Percentiles rank a stretch among this genome's conserved stretches.
phyloP scores from a whole-genome alignment of 2,888 invertebrate genomes.

The Sclerodermus sp. region DNA sequence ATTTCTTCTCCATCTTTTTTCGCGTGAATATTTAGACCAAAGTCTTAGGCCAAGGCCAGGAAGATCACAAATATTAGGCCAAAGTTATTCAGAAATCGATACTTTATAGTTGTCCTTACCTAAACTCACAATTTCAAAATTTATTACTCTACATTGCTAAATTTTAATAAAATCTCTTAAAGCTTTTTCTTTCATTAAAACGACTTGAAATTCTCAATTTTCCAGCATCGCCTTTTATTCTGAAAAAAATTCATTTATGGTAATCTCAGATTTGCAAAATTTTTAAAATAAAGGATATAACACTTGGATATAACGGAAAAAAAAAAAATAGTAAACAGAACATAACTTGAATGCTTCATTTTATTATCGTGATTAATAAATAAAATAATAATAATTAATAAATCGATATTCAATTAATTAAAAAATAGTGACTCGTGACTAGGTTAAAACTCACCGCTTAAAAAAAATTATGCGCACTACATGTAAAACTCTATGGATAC shows the following conservation, averaged over 20 bases:
- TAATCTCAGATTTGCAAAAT: too few species aligned
- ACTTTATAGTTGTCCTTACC: too few species aligned
- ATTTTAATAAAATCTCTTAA: background rate
- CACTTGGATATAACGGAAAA: too few species aligned
- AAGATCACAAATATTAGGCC: too few species aligned
- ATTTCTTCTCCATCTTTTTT: too few species aligned
- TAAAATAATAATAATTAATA: conserved; percentile 54
- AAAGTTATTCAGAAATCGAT: too few species aligned
- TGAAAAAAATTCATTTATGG: background rate
- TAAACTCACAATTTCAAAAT: too few species aligned
- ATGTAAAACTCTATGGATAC: too few species aligned
- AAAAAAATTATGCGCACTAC: conserved; percentile 31
- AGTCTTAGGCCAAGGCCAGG: too few species aligned
- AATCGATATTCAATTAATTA: conserved; percentile 49
- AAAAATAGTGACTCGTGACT: conserved; percentile 58
- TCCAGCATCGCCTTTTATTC: background rate
- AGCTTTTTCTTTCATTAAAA: background rate
- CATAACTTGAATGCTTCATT: conserved; percentile 32
- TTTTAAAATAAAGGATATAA: too few species aligned
- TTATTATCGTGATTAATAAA: conserved; percentile 52
- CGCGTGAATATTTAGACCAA: too few species aligned
- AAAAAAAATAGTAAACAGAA: conserved; percentile 14
- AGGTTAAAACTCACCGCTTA: conserved; percentile 58
- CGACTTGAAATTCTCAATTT: background rate
- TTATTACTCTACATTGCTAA: too few species aligned